Evolutionary conservation across 2,888 invertebrate species (phyloP).

Genomic region (Cryptophagus acutangulus): DNA sequence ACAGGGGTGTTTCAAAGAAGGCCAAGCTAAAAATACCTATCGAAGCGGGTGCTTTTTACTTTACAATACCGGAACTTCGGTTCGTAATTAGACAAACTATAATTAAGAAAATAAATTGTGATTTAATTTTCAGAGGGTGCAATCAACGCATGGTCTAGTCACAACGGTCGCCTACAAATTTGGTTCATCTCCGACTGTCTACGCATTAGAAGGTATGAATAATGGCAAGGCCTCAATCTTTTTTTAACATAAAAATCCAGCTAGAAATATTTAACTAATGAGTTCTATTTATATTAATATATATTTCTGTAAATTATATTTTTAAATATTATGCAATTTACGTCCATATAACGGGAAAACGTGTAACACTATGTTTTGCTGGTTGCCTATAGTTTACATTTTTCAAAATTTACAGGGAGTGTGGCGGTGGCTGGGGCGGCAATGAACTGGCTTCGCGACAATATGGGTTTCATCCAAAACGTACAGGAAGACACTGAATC

Average conservation of each 20-base stretch:
- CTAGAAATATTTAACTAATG: too few species aligned
- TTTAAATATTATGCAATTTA: too few species aligned
- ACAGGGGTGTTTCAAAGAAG: constrained; percentile 83
- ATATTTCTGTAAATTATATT: too few species aligned
- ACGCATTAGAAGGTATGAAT: constrained; percentile 81
- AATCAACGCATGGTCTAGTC: constrained; percentile 84
- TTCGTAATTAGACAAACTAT: too few species aligned
- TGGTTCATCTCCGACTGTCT: constrained; percentile 76
- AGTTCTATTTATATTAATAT: too few species aligned
- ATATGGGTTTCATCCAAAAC: constrained; percentile 76
- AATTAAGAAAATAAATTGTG: too few species aligned
- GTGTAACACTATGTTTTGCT: too few species aligned
- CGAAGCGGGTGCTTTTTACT: constrained; percentile 96
- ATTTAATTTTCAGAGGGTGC: constrained; percentile 58
- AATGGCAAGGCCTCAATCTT: constrained; percentile 7
- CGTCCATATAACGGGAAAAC: too few species aligned
- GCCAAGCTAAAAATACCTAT: constrained; percentile 95
- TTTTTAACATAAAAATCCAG: too few species aligned
- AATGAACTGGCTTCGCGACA: constrained; percentile 89
- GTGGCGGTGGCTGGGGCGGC: constrained; percentile 91
- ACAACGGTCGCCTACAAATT: constrained; percentile 96
- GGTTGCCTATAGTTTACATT: constrained; percentile 3
- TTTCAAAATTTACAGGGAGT: constrained; percentile 54
- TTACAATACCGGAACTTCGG: constrained; percentile 85
- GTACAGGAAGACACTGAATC: constrained; percentile 64